Evolutionary conservation across 2,797 vertebrate species (phyloP).

Genomic region (Takifugu rubripes): DNA sequence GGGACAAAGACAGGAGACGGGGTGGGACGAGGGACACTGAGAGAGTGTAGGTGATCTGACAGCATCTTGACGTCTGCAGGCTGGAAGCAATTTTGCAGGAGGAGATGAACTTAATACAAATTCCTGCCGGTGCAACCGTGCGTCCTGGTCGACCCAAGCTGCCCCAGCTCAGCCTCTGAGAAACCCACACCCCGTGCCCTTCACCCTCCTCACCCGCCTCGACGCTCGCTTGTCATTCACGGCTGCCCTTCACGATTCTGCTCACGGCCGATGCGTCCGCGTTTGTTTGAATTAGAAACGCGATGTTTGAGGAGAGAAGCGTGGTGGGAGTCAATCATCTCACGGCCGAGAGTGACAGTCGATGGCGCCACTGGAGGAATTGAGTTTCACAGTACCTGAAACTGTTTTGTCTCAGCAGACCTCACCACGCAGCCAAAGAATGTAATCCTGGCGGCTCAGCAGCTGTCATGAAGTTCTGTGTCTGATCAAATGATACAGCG

Average conservation of each 20-base stretch:
- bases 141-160: conserved; percentile 50
- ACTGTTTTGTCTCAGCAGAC: conserved; percentile 49
- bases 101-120: conserved; percentile 63
- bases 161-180: conserved; percentile 46
- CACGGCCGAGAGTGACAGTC: conserved; percentile 39
- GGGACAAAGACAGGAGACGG: conserved; percentile 15
- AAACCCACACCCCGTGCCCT: conserved; percentile 38
- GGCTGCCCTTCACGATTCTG: conserved; percentile 42
- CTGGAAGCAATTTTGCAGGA: conserved; percentile 70
- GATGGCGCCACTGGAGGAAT: conserved; percentile 41
- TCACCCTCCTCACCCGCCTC: conserved; percentile 18
- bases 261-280: conserved; percentile 35
- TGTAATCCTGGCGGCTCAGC: conserved; percentile 27
- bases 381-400: conserved; percentile 51
- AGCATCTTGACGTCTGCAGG: conserved; percentile 58
- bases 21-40: conserved; percentile 25
- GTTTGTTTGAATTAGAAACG: conserved; percentile 62
- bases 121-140: conserved; percentile 54
- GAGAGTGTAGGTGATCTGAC: conserved; percentile 47
- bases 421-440: conserved; percentile 23
- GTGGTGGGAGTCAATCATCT: conserved; percentile 55
- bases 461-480: conserved; percentile 28
- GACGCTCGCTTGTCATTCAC: conserved; percentile 49
- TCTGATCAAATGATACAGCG: conserved; percentile 34
- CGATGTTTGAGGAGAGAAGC: conserved; percentile 39